These are phyloP conservation scores for Drosophila lutescens DNA, from an alignment of 2,888 invertebrate genomes.

Conservation along the genomic window DNA sequence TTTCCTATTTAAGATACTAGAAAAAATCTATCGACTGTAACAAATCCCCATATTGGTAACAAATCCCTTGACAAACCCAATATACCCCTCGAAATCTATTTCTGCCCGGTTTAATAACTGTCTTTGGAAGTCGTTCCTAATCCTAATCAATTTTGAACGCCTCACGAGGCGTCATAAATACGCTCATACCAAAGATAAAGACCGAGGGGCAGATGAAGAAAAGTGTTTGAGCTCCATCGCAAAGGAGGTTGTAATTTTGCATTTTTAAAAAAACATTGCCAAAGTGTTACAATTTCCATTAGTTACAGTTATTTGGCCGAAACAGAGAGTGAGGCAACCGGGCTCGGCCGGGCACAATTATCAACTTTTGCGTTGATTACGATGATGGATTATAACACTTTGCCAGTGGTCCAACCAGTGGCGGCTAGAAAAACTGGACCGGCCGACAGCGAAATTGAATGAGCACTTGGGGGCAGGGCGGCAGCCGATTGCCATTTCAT, in stretches of 20 bases:
- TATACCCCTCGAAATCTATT: background rate
- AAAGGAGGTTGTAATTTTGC: constrained; percentile 25
- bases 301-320: constrained; percentile 78
- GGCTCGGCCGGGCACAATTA: constrained; percentile 59
- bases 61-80: background rate
- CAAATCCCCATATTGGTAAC: no score
- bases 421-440: constrained; percentile 39
- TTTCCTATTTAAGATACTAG: no score
- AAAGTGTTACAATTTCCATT: constrained; percentile 80
- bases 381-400: constrained; percentile 79
- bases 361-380: constrained; percentile 74
- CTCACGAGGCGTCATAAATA: constrained; percentile 80
- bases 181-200: constrained; percentile 53
- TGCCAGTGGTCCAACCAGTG: constrained; percentile 47
- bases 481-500: constrained; percentile 34
- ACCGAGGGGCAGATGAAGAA: background rate
- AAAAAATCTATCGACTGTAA: no score
- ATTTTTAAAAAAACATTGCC: constrained; percentile 63
- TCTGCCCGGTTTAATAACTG: constrained; percentile 30
- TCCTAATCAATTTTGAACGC: constrained; percentile 77
- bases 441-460: constrained; percentile 33
- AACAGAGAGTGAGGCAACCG: constrained; percentile 64
- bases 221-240: constrained; percentile 1
- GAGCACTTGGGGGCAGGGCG: constrained; percentile 36
- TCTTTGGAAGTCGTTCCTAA: constrained; percentile 55